A percentile compares a stretch with the other conserved stretches of the same genome.
phyloP scores from a whole-genome alignment of 2,888 invertebrate species.

The Drosophila peninsularis region DNA sequence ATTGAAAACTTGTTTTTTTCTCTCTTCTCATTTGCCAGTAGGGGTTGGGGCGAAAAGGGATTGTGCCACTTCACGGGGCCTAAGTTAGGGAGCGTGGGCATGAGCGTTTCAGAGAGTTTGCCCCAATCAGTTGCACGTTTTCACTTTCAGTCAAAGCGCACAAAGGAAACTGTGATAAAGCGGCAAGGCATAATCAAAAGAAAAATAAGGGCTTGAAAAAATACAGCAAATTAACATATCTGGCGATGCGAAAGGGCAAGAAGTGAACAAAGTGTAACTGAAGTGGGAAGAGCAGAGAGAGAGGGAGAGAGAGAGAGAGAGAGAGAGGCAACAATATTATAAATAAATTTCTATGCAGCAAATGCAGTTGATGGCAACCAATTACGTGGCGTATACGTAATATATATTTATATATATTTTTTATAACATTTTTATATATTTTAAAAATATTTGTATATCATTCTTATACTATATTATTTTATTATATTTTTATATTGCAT shows the following conservation, averaged over 20 bases:
- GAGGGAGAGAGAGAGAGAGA: background rate
- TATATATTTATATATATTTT: background rate
- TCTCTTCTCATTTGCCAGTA: slow-evolving; percentile 7
- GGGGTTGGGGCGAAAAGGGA: background rate
- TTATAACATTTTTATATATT: background rate
- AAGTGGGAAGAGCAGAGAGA: too few relatives aligned
- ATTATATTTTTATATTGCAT: background rate
- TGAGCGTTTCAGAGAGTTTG: slow-evolving; percentile 9
- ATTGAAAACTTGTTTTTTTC: slow-evolving; percentile 56
- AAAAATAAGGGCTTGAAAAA: background rate
- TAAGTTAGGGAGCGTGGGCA: background rate
- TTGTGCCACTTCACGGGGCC: background rate
- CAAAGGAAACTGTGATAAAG: slow-evolving; percentile 20
- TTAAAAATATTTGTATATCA: background rate
- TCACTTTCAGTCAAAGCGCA: slow-evolving; percentile 69
- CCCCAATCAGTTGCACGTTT: slow-evolving; percentile 45
- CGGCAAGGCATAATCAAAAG: background rate
- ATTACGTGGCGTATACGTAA: background rate
- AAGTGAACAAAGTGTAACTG: background rate
- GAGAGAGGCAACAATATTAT: background rate
- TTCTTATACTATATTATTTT: too few relatives aligned
- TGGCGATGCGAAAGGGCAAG: background rate
- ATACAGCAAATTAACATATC: background rate
- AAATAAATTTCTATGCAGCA: background rate
- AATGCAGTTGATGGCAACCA: background rate